A percentile compares a stretch with the other conserved stretches of the same genome.
Evolutionary conservation across 2,113 vertebrate species (phyloP).

Genomic region (Sisor rabdophorus): DNA sequence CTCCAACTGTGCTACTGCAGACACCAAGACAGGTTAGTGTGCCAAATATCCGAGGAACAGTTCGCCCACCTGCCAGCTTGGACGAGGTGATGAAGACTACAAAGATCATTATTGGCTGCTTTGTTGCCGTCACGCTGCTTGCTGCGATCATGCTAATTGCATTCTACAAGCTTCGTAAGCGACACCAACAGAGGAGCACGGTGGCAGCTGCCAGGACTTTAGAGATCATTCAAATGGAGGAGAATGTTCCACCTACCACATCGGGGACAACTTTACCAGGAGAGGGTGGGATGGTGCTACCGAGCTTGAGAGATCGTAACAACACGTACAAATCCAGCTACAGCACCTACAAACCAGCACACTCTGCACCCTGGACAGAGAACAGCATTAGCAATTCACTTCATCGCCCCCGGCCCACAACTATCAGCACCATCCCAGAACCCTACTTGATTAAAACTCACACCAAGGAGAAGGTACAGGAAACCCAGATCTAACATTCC

Average conservation of each 20-base stretch:
- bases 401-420: conserved; percentile 83
- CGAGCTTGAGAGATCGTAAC: conserved; percentile 84
- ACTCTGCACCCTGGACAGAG: conserved; percentile 90
- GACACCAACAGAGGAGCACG: conserved; percentile 92
- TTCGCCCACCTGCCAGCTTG: conserved; percentile 82
- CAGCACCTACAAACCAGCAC: conserved; percentile 84
- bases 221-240: conserved; percentile 93
- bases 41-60: conserved; percentile 75
- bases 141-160: conserved; percentile 94
- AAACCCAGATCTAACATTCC: conserved; percentile 92
- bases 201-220: conserved; percentile 87
- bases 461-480: conserved; percentile 96
- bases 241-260: conserved; percentile 77
- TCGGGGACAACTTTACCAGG: conserved; percentile 75
- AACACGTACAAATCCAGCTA: conserved; percentile 87
- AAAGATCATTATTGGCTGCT: conserved; percentile 98
- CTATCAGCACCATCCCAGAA: conserved; percentile 82
- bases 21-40: conserved; percentile 82
- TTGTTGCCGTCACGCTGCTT: conserved; percentile 91
- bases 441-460: conserved; percentile 89
- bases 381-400: conserved; percentile 87
- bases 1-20: conserved; percentile 88
- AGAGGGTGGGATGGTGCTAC: conserved; percentile 82
- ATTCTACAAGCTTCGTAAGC: conserved; percentile 97
- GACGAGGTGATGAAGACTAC: conserved; percentile 99